phyloP scores from a whole-genome alignment of 2,113 vertebrate species.

The Ptilonorhynchus violaceus region DNA sequence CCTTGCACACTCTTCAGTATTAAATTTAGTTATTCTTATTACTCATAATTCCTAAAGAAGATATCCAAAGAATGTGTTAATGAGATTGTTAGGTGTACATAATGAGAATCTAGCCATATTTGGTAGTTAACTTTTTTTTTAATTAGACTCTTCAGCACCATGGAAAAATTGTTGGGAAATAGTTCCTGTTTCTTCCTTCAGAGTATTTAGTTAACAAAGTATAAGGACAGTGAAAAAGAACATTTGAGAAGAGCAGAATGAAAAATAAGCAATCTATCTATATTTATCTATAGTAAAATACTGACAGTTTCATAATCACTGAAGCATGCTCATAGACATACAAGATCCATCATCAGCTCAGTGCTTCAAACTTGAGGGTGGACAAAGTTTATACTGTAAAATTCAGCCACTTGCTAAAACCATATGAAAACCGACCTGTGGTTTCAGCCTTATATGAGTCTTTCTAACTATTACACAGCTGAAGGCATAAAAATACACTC shows the following conservation, averaged over 20 bases:
- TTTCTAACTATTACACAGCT: not conserved
- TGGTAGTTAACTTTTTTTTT: not conserved
- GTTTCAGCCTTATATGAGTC: not conserved
- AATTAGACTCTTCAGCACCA: not conserved
- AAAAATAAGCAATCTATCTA: not conserved
- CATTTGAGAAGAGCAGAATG: not conserved
- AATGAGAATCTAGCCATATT: not conserved
- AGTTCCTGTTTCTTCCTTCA: not conserved
- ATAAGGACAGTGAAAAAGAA: not conserved
- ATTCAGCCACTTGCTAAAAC: not conserved
- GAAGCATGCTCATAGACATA: not conserved
- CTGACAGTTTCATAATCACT: not conserved
- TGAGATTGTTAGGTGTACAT: not conserved
- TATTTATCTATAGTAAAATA: not conserved
- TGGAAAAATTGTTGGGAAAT: not conserved
- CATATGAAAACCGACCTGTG: not conserved
- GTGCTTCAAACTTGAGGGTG: not conserved
- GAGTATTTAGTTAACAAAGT: not conserved
- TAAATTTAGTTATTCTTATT: not conserved
- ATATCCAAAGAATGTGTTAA: not conserved
- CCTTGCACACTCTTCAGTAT: not conserved
- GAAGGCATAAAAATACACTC: not conserved
- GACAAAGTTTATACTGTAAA: not conserved
- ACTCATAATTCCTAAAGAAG: not conserved
- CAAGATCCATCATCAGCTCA: not conserved